Evolutionary conservation across 37 sponge, comb jelly and placozoan species (phyloP).

Genomic region (Ephydatia muelleri): DNA sequence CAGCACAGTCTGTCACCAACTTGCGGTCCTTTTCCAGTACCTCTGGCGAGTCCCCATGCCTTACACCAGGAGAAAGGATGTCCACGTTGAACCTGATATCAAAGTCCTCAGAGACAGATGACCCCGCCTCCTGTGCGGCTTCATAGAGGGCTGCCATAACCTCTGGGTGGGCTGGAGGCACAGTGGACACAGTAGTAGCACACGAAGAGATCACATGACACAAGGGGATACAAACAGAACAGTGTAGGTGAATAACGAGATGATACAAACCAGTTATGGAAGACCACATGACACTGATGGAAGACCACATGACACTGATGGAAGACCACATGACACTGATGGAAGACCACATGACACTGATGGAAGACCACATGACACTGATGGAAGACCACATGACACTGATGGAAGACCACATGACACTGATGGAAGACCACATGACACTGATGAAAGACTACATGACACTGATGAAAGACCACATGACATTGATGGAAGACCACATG

Average conservation of each 20-base stretch:
- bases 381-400: too few relatives aligned
- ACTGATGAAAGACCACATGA: too few relatives aligned
- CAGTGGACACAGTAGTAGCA: not conserved
- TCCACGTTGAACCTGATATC: conserved; percentile 81
- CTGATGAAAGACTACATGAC: too few relatives aligned
- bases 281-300: not conserved
- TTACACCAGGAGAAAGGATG: conserved; percentile 61
- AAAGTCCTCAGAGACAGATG: conserved; percentile 47
- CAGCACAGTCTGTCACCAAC: conserved; percentile 32
- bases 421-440: too few relatives aligned
- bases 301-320: too few relatives aligned
- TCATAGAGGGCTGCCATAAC: conserved; percentile 26
- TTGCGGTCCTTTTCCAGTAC: conserved; percentile 56
- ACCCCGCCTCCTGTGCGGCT: conserved; percentile 42
- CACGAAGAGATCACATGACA: conserved; percentile 3
- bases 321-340: too few relatives aligned
- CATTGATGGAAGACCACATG: too few relatives aligned
- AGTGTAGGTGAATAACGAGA: not conserved
- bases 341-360: too few relatives aligned
- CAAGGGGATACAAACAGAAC: not conserved
- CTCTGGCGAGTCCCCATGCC: conserved; percentile 61
- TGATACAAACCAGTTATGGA: not conserved
- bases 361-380: too few relatives aligned
- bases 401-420: too few relatives aligned
- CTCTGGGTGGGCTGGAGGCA: conserved; percentile 39